Base-by-base conservation (phyloP, 1,140 invertebrate species). In the Triops cancriformis region DNA sequence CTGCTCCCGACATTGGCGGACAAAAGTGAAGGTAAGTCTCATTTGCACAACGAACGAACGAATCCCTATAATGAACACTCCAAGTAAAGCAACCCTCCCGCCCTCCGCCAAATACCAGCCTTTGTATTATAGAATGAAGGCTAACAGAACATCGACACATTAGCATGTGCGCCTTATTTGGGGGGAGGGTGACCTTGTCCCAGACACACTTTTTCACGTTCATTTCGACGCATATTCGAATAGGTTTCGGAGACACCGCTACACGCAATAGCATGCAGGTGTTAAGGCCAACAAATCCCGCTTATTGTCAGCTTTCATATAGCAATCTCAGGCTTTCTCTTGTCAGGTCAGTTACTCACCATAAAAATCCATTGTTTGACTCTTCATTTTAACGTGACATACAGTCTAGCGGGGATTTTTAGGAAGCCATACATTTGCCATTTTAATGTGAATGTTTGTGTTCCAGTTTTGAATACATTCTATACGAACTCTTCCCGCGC, bases 11-110 rank as follows among this genome's bases (percentile, higher is more conserved):
- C 51, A 64, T 64, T 64, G 51, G 5, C 7, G 51, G 51, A 23
- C 18, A 64, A 64, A 64, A 64, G 51, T 64, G 51, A 64, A 64
- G 51, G 51, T 64, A 64, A 64, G 23, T n/a, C 51, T 64, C 31
- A 23, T 64, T 9, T 23, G 14, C 18, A 64, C 23, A 6, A 6
- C 23, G 14, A 64, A n/a, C 18, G 23, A 64, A 23, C 51, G 18
- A 64, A 23, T 64, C 51, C 51, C 0, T 64, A 64, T 64, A 64
- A 64, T 23, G 14, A 64, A 64, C 23, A 18, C 51, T 23, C 23
- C 6, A 64, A 23, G 14, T 64, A 64, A 64, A 9, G 51, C 14
- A 23, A 64, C 51, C 51, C 51, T 64, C 51, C 23, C 51, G 31
- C 31, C 31, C 31, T 37, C 31, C 31, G 31, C 31, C 31, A 37